Base-by-base conservation (phyloP, 2,797 vertebrate species). In the Euphonia xanthogaster region DNA sequence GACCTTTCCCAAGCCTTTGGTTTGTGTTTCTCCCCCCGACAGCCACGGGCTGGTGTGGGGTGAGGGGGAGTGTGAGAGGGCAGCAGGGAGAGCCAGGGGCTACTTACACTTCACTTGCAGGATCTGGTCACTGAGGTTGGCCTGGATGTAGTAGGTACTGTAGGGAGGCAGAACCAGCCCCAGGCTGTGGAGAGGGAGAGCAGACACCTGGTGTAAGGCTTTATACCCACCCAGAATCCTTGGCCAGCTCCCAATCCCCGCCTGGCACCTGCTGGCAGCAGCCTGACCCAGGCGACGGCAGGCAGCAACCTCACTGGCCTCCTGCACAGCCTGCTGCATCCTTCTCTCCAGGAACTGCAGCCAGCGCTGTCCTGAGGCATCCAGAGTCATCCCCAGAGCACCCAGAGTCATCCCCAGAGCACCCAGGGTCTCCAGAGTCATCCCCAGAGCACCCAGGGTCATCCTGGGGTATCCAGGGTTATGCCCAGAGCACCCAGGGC, bases 101-200 rank as follows among this genome's bases (percentile, higher is more conserved):
- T 99, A 99, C 99, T 99, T 99, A 99, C 99, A 99, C 99, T 99
- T 99, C 97, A 99, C 99, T 98, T 99, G 99, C 63, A 99, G 99
- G 97, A 99, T 99, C 99, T 99, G 99, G 98, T 99, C 99, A 13
- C 99, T 99, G 97, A 99, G 98, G 97, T 99, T 99, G 97, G 99
- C 99, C 96, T 99, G 99, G 98, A 99, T 99, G 98, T 99, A 99
- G 98, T 99, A 99, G 90, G 99, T 99, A 95, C 99, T 99, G 98
- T 99, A 99, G 83, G 98, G 99, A 23, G 99, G 99, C 96, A 99
- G 98, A 93, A 99, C 99, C 97, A 99, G 98, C 95, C 99, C 99
- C 96, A 99, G 98, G 98, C 99, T 99, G 98, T 37, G 94, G 96
- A 93, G 71, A 94, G 68, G 95, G 94, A 86, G 92, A 95, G 62